Percentiles rank a stretch among this genome's conserved stretches.
These are phyloP conservation scores for Triplophysa bombifrons DNA, from an alignment of 2,797 vertebrate species.

Conservation along the genomic window DNA sequence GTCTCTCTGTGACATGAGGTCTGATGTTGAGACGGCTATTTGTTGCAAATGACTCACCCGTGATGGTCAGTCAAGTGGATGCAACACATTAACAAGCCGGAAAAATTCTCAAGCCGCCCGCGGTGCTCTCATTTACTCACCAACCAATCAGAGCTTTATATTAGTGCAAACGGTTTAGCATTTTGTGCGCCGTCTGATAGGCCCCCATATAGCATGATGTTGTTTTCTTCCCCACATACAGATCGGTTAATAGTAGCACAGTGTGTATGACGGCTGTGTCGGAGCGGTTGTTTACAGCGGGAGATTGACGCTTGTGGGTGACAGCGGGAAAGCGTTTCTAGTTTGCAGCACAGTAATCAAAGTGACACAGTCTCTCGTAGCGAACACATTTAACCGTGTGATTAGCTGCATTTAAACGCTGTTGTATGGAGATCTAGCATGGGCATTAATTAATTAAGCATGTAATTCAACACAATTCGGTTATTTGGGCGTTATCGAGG, in stretches of 20 bases:
- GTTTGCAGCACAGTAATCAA: conserved; percentile 76
- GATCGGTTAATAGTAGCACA: conserved; percentile 24
- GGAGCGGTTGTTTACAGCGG: conserved; percentile 38
- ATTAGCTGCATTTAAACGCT: conserved; percentile 20
- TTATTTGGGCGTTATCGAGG: conserved; percentile 1
- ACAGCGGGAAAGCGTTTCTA: conserved; percentile 71
- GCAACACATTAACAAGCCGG: conserved; percentile 30
- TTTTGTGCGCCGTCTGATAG: conserved; percentile 12
- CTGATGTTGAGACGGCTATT: conserved; percentile 43
- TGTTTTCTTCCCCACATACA: conserved; percentile 18
- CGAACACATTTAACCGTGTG: conserved; percentile 23
- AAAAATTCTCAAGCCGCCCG: conserved; percentile 14
- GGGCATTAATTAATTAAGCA: conserved; percentile 28
- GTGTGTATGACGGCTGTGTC: conserved; percentile 25
- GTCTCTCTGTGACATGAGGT: conserved; percentile 28
- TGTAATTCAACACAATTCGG: conserved; percentile 31
- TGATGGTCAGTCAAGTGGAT: conserved; percentile 44
- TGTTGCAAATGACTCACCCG: conserved; percentile 33
- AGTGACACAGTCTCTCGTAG: conserved; percentile 64
- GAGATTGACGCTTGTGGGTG: conserved; percentile 68
- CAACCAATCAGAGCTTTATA: conserved; percentile 43
- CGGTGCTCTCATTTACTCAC: conserved; percentile 14
- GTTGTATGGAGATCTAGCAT: conserved; percentile 17
- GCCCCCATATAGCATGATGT: not conserved
- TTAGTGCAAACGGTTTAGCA: conserved; percentile 21